These are phyloP conservation scores for Crotophaga sulcirostris DNA, from an alignment of 2,113 vertebrate genomes.

Conservation along the genomic window DNA sequence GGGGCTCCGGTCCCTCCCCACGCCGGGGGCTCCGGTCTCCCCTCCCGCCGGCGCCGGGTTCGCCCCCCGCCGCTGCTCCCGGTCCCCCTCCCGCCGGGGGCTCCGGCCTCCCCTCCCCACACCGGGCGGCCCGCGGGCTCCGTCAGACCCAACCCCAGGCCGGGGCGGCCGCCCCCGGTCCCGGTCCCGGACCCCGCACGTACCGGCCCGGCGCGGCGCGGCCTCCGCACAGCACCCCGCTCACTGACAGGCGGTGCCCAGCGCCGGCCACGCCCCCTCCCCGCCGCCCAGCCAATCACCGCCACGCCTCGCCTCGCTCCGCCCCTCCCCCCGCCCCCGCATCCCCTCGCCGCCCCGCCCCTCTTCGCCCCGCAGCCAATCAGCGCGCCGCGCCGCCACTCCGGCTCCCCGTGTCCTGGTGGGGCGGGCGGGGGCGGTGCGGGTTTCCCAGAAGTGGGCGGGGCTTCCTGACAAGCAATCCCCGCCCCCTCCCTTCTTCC, in stretches of 20 bases:
- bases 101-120: background rate
- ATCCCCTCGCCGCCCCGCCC: rapidly evolving
- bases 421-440: background rate
- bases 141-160: background rate
- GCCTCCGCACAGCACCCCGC: background rate
- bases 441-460: slow-evolving; percentile 37
- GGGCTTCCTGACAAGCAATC: background rate
- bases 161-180: no score
- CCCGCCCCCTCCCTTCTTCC: rapidly evolving
- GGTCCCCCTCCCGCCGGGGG: no score
- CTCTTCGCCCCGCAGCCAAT: no score
- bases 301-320: background rate
- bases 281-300: no score
- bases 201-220: background rate
- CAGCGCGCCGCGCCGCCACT: rapidly evolving
- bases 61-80: no score
- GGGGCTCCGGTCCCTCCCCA: no score
- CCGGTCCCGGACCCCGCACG: background rate
- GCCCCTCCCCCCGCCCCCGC: rapidly evolving
- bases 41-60: no score
- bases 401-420: background rate
- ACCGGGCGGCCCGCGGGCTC: background rate
- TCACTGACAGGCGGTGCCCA: background rate
- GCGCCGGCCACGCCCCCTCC: background rate
- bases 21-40: no score